Evolutionary conservation across 2,113 vertebrate species (phyloP).

Genomic region (Apistogramma diplotaenia): DNA sequence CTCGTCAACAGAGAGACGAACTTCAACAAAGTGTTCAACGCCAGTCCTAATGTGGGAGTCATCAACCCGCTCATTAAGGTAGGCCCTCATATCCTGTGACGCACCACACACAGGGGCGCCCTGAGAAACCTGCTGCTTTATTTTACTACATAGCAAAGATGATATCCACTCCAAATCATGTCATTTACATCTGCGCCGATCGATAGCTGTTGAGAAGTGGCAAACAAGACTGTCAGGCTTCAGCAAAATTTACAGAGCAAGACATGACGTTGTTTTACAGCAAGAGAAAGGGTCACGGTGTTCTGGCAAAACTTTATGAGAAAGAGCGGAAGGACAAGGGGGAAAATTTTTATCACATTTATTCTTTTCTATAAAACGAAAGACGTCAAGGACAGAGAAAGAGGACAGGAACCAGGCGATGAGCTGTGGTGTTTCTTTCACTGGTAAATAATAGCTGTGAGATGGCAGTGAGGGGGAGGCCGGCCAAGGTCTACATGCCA

Average conservation of each 20-base stretch:
- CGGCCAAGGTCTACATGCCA: neutral
- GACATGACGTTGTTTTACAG: neutral
- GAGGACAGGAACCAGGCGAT: neutral
- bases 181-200: constrained; percentile 15
- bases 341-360: neutral
- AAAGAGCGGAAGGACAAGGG: neutral
- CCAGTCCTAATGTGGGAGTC: constrained; percentile 95
- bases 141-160: constrained; percentile 14
- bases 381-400: neutral
- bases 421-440: neutral
- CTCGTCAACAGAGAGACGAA: constrained; percentile 98
- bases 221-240: neutral
- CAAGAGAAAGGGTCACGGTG: neutral
- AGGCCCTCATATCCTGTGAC: constrained; percentile 54
- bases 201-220: neutral
- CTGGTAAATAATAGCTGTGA: neutral
- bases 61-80: constrained; percentile 99
- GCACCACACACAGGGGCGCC: constrained; percentile 26
- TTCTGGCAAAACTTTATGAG: neutral
- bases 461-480: neutral
- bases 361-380: neutral
- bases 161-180: constrained; percentile 47
- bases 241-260: neutral
- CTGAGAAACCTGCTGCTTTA: neutral
- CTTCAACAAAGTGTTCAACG: constrained; percentile 99